phyloP scores from a whole-genome alignment of 2,888 invertebrate species.

The Acanthacorydalis orientalis region DNA sequence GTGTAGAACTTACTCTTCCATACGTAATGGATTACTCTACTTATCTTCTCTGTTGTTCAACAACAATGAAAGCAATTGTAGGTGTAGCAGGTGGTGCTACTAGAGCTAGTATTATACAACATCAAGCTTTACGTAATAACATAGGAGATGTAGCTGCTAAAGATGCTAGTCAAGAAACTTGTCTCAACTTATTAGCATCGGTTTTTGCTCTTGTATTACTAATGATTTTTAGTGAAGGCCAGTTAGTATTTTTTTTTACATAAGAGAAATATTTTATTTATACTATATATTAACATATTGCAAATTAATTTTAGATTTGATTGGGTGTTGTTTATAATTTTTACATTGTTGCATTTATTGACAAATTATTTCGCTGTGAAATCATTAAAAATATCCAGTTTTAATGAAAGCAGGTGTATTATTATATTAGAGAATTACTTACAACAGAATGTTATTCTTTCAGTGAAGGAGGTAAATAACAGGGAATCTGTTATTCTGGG shows the following conservation, averaged over 20 bases:
- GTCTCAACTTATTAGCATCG: conserved; percentile 80
- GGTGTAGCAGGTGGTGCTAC: conserved; percentile 71
- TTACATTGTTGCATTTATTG: conserved; percentile 64
- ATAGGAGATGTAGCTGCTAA: conserved; percentile 88
- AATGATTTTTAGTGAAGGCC: conserved; percentile 39
- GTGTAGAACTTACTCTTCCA: conserved; percentile 66
- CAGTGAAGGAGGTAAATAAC: conserved; percentile 49
- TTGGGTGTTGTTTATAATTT: conserved; percentile 52
- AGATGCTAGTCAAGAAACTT: conserved; percentile 93
- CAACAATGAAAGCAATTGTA: conserved; percentile 64
- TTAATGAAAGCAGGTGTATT: conserved; percentile 66
- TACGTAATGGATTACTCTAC: conserved; percentile 42
- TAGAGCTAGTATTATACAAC: conserved; percentile 80
- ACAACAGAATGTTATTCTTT: conserved; percentile 36
- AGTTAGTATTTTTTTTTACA: conserved; percentile 19
- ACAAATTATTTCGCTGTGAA: conserved; percentile 80
- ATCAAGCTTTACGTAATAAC: conserved; percentile 79
- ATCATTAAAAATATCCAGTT: conserved; percentile 57
- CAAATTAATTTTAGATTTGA: conserved; percentile 38
- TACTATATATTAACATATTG: conserved; percentile 4
- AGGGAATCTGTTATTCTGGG: conserved; percentile 52
- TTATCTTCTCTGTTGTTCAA: conserved; percentile 52
- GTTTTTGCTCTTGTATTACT: conserved; percentile 46
- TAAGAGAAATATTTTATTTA: not conserved
- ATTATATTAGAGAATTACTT: conserved; percentile 53